Percentiles rank a stretch among this genome's conserved stretches.
Evolutionary conservation across 2,113 vertebrate species (phyloP).

Genomic region (Lepus europaeus): DNA sequence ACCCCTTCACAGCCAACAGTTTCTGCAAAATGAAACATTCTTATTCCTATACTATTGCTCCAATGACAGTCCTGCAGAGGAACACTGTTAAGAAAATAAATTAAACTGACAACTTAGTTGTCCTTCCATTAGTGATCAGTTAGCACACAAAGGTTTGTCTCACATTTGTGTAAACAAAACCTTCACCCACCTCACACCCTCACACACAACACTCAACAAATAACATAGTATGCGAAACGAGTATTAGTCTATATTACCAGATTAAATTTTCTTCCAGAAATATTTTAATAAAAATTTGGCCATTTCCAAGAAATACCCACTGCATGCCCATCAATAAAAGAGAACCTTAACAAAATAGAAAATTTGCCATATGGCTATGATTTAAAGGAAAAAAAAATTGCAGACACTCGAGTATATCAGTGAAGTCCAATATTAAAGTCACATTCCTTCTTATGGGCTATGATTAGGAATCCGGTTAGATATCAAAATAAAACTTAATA

Average conservation of each 20-base stretch:
- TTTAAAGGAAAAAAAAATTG: conserved; percentile 60
- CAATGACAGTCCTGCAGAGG: not conserved
- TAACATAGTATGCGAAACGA: conserved; percentile 53
- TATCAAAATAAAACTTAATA: conserved; percentile 44
- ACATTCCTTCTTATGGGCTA: conserved; percentile 40
- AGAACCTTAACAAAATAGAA: conserved; percentile 77
- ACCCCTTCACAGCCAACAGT: not conserved
- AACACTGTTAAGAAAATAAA: conserved; percentile 55
- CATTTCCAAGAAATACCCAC: conserved; percentile 77
- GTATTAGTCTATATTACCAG: conserved; percentile 69
- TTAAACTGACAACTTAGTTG: conserved; percentile 26
- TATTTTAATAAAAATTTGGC: conserved; percentile 81
- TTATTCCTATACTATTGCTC: conserved; percentile 16
- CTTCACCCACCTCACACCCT: conserved; percentile 52
- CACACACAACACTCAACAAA: conserved; percentile 57
- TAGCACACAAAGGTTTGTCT: conserved; percentile 23
- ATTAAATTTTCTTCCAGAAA: conserved; percentile 79
- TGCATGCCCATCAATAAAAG: conserved; percentile 67
- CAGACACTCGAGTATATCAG: conserved; percentile 47
- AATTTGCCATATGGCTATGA: conserved; percentile 72
- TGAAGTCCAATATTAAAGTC: conserved; percentile 57
- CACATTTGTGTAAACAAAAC: conserved; percentile 53
- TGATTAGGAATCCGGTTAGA: conserved; percentile 61
- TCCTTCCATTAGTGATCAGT: conserved; percentile 6
- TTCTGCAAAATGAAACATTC: conserved; percentile 37